phyloP scores from a whole-genome alignment of 2,797 vertebrate genomes.

The Brotula barbata region DNA sequence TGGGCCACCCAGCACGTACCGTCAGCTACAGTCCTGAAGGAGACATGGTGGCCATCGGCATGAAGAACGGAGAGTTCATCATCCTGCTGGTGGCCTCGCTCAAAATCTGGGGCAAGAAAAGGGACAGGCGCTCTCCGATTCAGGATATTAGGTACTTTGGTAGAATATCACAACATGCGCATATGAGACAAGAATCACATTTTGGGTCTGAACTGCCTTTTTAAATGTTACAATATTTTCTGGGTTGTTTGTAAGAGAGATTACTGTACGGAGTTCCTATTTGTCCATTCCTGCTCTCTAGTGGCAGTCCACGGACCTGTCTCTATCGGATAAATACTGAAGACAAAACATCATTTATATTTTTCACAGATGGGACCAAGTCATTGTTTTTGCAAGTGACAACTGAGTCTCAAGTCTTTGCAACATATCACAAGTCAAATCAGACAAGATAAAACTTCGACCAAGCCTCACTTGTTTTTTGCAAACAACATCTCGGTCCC shows the following conservation, averaged over 20 bases:
- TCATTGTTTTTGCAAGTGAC: too few species aligned
- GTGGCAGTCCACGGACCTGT: not conserved
- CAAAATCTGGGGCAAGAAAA: slow-evolving; percentile 98
- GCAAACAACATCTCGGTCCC: too few species aligned
- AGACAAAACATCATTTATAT: too few species aligned
- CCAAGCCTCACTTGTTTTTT: too few species aligned
- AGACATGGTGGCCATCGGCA: slow-evolving; percentile 97
- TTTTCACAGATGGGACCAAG: too few species aligned
- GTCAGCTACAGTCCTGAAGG: slow-evolving; percentile 95
- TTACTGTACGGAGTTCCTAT: not conserved
- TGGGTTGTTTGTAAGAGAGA: too few species aligned
- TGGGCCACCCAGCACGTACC: slow-evolving; percentile 89
- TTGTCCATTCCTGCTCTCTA: not conserved
- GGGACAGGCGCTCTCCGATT: slow-evolving; percentile 90
- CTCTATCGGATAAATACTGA: too few species aligned
- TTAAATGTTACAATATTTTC: too few species aligned
- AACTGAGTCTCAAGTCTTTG: too few species aligned
- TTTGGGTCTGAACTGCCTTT: not conserved
- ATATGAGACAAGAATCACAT: not conserved
- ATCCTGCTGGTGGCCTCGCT: slow-evolving; percentile 93
- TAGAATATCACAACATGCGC: not conserved
- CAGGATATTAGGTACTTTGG: slow-evolving; percentile 90
- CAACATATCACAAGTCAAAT: too few species aligned
- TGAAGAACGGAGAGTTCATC: slow-evolving; percentile 98
- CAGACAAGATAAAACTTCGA: too few species aligned